Evolutionary conservation across 2,888 invertebrate species (phyloP), one percentile per base, ranked within the genome.

Genomic region (Bembecia ichneumoniformis): DNA sequence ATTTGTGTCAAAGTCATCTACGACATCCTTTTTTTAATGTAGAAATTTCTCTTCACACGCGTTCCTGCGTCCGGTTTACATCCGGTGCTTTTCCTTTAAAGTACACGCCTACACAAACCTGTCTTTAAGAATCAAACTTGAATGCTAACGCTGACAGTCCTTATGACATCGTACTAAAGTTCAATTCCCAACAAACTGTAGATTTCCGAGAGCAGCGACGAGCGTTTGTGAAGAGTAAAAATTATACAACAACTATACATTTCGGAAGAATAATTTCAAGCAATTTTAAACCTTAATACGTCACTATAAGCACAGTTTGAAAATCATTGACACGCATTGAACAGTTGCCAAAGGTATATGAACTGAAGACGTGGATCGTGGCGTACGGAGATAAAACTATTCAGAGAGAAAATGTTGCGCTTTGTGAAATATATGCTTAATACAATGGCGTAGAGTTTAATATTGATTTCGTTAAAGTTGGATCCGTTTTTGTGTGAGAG

Each of bases 61-160:
- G 68, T 72, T 74, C 78, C 76, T 73, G 77, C 66, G 77, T 83
- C 82, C 82, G 81, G 82, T 79, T 83, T 68, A 73, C 73, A 75
- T 79, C 74, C 71, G 66, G 64, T 68, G 76, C 77, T 81, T 83
- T 82, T 82, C 81, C 77, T 80, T 79, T 74, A 73, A 70, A 73
- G 64, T 68, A 61, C 55, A 46, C 44, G 9, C 10, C 14, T 14
- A 15, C 44, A 16, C 36, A 40, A 40, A 40, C 36, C 13, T 40
- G 13, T 13, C 40, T 40, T 40, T 13, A 40, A 40, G n/a, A 13
- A 11, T 40, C 13, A 40, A 40, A 13, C 40, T 13, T 11, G 1
- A 40, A 2, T 2, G 7, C 9, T 11, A 36, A 36, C n/a, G 13
- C 13, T 13, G 13, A 40, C 14, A 40, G n/a, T 13, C 40, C 40